Percentiles rank a stretch among this genome's conserved stretches.
Evolutionary conservation across 2,888 invertebrate species (phyloP).

Genomic region (Rutpela maculata): DNA sequence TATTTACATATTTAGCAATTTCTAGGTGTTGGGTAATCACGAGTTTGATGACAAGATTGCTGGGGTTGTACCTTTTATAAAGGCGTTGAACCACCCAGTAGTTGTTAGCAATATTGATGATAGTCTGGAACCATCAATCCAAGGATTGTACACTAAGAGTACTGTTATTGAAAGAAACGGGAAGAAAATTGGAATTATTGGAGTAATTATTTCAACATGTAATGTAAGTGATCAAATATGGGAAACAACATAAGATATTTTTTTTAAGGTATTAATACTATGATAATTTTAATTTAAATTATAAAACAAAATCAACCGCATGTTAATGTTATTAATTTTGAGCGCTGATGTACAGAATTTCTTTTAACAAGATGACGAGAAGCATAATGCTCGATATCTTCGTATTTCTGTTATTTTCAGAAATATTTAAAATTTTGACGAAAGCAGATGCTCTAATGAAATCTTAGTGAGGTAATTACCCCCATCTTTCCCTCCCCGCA

Average conservation of each 20-base stretch:
- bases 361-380: too few relatives aligned
- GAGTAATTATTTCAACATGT: slow-evolving; percentile 83
- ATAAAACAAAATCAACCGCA: too few relatives aligned
- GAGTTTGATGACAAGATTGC: slow-evolving; percentile 88
- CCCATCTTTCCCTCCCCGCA: too few relatives aligned
- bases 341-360: too few relatives aligned
- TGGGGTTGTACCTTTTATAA: slow-evolving; percentile 84
- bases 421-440: too few relatives aligned
- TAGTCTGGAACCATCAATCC: slow-evolving; percentile 79
- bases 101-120: slow-evolving; percentile 87
- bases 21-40: slow-evolving; percentile 89
- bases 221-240: slow-evolving; percentile 73
- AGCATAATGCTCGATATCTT: too few relatives aligned
- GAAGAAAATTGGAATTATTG: slow-evolving; percentile 86
- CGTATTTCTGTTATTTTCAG: too few relatives aligned
- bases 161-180: slow-evolving; percentile 79
- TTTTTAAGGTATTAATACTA: too few relatives aligned
- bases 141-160: slow-evolving; percentile 80
- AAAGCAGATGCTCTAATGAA: too few relatives aligned
- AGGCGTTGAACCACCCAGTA: slow-evolving; percentile 80
- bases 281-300: too few relatives aligned
- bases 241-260: neutral
- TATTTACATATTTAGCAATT: slow-evolving; percentile 41
- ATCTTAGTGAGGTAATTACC: too few relatives aligned
- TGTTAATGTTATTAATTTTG: too few relatives aligned